These are phyloP conservation scores for Cheirogaleus major DNA, from an alignment of 2,797 vertebrate genomes.

Conservation along the genomic window DNA sequence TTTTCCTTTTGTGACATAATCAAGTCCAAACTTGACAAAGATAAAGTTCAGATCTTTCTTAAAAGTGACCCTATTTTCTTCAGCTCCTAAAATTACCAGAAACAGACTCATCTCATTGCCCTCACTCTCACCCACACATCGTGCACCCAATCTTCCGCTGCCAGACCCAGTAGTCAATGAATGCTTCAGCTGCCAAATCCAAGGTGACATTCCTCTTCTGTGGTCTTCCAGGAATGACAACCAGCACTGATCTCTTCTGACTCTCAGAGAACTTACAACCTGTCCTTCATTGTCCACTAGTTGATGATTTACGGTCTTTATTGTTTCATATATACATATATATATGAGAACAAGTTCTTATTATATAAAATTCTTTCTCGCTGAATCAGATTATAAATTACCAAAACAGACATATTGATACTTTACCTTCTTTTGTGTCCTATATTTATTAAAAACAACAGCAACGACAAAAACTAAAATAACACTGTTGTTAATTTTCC, in stretches of 20 bases:
- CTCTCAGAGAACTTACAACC: neutral
- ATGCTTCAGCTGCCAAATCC: neutral
- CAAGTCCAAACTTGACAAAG: neutral
- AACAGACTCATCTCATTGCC: neutral
- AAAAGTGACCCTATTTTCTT: neutral
- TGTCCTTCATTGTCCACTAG: neutral
- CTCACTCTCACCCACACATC: neutral
- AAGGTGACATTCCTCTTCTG: neutral
- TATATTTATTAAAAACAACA: neutral
- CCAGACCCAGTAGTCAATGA: neutral
- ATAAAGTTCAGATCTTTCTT: neutral
- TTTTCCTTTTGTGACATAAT: neutral
- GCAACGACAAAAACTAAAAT: neutral
- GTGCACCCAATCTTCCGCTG: accelerated
- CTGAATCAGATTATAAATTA: neutral
- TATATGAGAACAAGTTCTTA: neutral
- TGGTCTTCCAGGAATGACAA: neutral
- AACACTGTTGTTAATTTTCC: neutral
- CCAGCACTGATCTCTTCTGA: neutral
- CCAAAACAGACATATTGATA: neutral
- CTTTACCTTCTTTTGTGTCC: neutral
- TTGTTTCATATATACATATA: neutral
- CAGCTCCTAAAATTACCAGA: neutral
- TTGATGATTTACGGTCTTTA: neutral
- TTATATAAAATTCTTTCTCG: neutral